Percentiles rank a stretch among this genome's conserved stretches.
Evolutionary conservation across 53 echinoderm and acorn worm genomes (phyloP).

Genomic region (Holothuria leucospilota): DNA sequence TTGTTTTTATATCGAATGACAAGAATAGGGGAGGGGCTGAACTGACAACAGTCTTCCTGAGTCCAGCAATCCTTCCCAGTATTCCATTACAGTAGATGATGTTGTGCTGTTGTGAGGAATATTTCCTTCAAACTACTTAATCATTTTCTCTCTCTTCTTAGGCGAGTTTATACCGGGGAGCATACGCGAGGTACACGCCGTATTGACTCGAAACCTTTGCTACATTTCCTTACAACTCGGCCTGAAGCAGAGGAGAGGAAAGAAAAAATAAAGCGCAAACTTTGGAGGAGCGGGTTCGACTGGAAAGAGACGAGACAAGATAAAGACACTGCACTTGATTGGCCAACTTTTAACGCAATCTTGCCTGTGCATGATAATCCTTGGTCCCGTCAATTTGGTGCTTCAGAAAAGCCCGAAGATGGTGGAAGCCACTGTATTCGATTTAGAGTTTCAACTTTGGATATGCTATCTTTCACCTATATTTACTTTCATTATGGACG

Average conservation of each 20-base stretch:
- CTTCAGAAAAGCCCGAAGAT: conserved; percentile 20
- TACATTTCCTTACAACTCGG: too few species aligned
- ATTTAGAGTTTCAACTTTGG: conserved; percentile 16
- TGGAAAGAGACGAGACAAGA: conserved; percentile 11
- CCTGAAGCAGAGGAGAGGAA: too few species aligned
- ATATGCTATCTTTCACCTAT: conserved; percentile 48
- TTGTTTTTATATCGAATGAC: too few species aligned
- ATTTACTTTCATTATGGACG: conserved; percentile 31
- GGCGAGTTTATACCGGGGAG: conserved; percentile 95
- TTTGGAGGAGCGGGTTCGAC: too few species aligned
- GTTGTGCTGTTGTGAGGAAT: too few species aligned
- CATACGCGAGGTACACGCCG: conserved; percentile 91
- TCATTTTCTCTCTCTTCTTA: conserved; percentile 36
- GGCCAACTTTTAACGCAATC: conserved; percentile 41
- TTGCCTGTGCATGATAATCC: conserved; percentile 42
- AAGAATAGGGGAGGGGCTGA: too few species aligned
- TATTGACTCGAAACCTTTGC: conserved; percentile 56
- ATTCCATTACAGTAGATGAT: too few species aligned
- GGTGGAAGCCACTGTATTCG: conserved; percentile 46
- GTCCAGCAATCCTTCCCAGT: too few species aligned
- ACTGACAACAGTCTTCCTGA: too few species aligned
- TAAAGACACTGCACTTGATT: conserved; percentile 8
- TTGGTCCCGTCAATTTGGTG: conserved; percentile 20
- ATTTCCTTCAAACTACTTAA: too few species aligned
- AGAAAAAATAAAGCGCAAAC: too few species aligned